Evolutionary conservation across 2,888 invertebrate genomes (phyloP).

Genomic region (Caenorhabditis imperialis): DNA sequence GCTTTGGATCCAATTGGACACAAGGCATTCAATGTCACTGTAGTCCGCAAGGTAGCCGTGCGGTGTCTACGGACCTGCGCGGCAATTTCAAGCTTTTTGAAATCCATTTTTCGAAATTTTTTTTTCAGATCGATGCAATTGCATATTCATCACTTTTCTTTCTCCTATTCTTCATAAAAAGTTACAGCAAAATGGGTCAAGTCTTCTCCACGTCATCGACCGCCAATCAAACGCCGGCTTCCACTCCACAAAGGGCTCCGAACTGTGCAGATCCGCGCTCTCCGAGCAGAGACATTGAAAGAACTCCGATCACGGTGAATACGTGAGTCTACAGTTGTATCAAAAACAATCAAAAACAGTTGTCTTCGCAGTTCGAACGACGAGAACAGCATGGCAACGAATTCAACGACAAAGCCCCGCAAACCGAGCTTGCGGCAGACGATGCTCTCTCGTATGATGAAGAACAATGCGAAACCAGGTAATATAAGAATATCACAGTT

Average conservation of each 20-base stretch:
- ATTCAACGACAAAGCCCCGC: conserved; percentile 19
- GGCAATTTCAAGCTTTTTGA: conserved; percentile 6
- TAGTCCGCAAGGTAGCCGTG: not conserved
- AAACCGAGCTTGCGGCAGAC: conserved; percentile 46
- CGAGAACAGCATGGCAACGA: conserved; percentile 5
- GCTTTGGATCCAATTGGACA: too few species aligned
- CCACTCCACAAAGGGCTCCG: conserved; percentile 37
- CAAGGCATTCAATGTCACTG: too few species aligned
- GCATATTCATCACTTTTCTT: too few species aligned
- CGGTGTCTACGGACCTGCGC: conserved; percentile 18
- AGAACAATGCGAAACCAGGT: not conserved
- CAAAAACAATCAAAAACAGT: conserved; percentile 1
- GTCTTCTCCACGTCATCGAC: conserved; percentile 25
- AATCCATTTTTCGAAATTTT: conserved; percentile 1
- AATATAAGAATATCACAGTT: not conserved
- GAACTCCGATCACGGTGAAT: conserved; percentile 63
- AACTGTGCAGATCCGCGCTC: conserved; percentile 61
- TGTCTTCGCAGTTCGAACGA: not conserved
- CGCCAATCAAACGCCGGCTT: conserved; percentile 21
- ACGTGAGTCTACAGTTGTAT: conserved; percentile 47
- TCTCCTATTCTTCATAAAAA: not conserved
- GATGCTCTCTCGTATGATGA: conserved; percentile 48
- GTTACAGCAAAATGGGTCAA: conserved; percentile 37
- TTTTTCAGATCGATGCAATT: not conserved
- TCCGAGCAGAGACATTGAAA: conserved; percentile 58